phyloP scores from a whole-genome alignment of 1,140 invertebrate species.

The Gonatopus flavifemur region DNA sequence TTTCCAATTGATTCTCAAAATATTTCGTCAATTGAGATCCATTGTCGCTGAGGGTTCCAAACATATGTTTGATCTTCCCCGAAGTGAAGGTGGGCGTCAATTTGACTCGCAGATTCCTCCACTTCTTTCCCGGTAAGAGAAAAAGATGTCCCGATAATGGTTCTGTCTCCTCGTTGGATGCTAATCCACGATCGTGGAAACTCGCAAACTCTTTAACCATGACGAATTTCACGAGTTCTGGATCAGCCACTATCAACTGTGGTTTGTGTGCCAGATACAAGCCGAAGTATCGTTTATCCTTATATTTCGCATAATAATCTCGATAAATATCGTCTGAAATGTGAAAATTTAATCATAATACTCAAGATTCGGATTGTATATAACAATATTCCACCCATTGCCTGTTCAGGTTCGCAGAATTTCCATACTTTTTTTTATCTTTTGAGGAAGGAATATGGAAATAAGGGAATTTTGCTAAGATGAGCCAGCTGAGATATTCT shows the following conservation, averaged over 20 bases:
- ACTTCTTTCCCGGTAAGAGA: slow-evolving; percentile 49
- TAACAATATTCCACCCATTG: too few relatives aligned
- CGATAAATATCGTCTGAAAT: slow-evolving; percentile 22
- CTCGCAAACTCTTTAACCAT: slow-evolving; percentile 56
- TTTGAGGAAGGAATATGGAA: too few relatives aligned
- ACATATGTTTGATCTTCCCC: slow-evolving; percentile 62
- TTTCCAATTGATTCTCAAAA: slow-evolving; percentile 13
- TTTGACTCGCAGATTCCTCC: slow-evolving; percentile 58
- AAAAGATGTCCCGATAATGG: slow-evolving; percentile 60
- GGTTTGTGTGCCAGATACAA: slow-evolving; percentile 58
- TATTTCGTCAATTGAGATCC: slow-evolving; percentile 42
- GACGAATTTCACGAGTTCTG: slow-evolving; percentile 54
- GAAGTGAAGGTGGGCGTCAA: slow-evolving; percentile 63
- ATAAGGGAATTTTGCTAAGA: too few relatives aligned
- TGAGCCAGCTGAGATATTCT: too few relatives aligned
- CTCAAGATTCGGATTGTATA: too few relatives aligned
- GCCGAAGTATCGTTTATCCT: slow-evolving; percentile 36
- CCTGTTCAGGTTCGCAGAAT: too few relatives aligned
- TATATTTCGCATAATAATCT: slow-evolving; percentile 20
- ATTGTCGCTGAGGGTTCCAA: slow-evolving; percentile 51
- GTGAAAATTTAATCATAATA: too few relatives aligned
- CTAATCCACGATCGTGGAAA: slow-evolving; percentile 55
- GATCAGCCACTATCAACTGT: slow-evolving; percentile 53
- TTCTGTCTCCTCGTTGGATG: slow-evolving; percentile 56
- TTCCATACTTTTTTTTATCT: too few relatives aligned